Base-by-base conservation (phyloP, 2,888 invertebrate species). In the Pyrocoelia pectoralis region DNA sequence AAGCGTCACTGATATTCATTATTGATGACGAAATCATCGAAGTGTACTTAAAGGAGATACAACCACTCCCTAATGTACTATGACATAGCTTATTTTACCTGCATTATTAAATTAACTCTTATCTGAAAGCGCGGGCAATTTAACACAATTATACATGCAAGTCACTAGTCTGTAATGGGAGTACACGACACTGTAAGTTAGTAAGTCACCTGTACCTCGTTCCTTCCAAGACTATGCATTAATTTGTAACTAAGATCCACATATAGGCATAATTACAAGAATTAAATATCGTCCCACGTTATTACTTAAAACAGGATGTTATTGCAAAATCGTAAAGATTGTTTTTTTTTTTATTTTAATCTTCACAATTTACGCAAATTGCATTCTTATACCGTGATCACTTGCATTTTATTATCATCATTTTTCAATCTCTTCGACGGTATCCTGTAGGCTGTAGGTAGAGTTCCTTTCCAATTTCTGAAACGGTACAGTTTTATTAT, bases 111-210 rank as follows among this genome's bases (percentile, higher is more conserved):
- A 75, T 74, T 75, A 74, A 70, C 70, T 71, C 74, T 75, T 75
- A 74, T 74, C 74, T 72, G 68, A 70, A 70, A 72, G 74, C 71
- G 72, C 73, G 73, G 74, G 70, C 72, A 74, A 75, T 75, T 75
- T 75, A 75, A 75, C 75, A 75, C 75, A 74, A 75, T 75, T 75
- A 75, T 73, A 74, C 73, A 75, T 74, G 75, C 75, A 74, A 75
- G 75, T 75, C 75, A 75, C 73, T 70, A 67, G 60, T 60, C 68
- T 68, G 69, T 69, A 70, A 70, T 69, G 69, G 46, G 57, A 61
- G 61, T 52, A 65, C 61, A 56, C 56, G 56, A 56, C 53, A 56
- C 40, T 52, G 33, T 57, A 63, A 63, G 62, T 60, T 60, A 63
- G 63, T 61, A 61, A 61, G 65, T 65, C 65, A 65, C 65, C 65